Evolutionary conservation across 2,113 vertebrate genomes (phyloP).

Genomic region (Ascaphus truei): DNA sequence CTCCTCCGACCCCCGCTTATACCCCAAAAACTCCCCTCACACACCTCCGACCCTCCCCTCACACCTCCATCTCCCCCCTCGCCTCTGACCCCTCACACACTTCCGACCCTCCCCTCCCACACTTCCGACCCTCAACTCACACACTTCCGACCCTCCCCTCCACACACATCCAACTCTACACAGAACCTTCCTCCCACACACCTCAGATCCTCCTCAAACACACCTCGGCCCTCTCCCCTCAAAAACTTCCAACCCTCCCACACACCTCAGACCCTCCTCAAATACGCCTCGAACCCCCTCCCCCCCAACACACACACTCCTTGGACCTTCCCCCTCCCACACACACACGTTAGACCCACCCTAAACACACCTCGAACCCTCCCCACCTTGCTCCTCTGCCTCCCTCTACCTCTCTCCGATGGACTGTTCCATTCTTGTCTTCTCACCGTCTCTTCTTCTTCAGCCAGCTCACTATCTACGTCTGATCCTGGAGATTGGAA

Average conservation of each 20-base stretch:
- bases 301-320: not conserved
- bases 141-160: not conserved
- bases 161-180: not conserved
- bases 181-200: too few species aligned
- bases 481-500: constrained; percentile 10
- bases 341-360: too few species aligned
- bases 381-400: not conserved
- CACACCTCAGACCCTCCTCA: not conserved
- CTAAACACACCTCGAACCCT: too few species aligned
- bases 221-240: too few species aligned
- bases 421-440: constrained; percentile 18
- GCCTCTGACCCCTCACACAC: too few species aligned
- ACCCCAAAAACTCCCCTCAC: too few species aligned
- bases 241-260: not conserved
- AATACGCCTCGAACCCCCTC: not conserved
- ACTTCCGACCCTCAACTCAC: too few species aligned
- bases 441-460: not conserved
- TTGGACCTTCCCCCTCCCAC: not conserved
- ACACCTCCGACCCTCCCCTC: not conserved
- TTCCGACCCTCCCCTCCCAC: too few species aligned
- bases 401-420: constrained; percentile 15
- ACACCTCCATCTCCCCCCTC: not conserved
- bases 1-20: too few species aligned
- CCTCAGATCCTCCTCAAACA: too few species aligned
- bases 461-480: not conserved